Evolutionary conservation across 2,888 invertebrate species (phyloP).

Genomic region (Drosophila anomalata): DNA sequence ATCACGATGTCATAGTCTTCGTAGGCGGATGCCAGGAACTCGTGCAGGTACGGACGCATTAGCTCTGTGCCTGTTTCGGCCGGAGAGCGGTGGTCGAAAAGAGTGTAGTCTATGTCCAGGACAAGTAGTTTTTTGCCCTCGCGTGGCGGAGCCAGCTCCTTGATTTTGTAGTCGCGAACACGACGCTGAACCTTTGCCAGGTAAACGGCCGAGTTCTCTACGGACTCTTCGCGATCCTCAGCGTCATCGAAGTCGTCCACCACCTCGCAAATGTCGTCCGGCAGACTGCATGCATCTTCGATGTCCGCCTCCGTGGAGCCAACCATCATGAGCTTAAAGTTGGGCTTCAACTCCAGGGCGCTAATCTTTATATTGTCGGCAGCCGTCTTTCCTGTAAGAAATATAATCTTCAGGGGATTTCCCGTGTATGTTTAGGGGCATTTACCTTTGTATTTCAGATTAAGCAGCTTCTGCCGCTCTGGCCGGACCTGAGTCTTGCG

Average conservation of each 20-base stretch:
- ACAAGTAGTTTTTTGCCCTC: conserved; percentile 95
- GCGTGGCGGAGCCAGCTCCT: conserved; percentile 91
- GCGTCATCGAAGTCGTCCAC: conserved; percentile 96
- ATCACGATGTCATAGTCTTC: conserved; percentile 97
- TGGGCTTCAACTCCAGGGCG: conserved; percentile 91
- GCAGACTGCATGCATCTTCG: conserved; percentile 90
- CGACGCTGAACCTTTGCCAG: conserved; percentile 92
- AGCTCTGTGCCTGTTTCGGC: conserved; percentile 94
- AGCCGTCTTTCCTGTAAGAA: conserved; percentile 90
- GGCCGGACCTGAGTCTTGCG: conserved; percentile 95
- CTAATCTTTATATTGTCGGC: conserved; percentile 91
- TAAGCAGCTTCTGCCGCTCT: conserved; percentile 96
- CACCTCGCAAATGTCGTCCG: conserved; percentile 92
- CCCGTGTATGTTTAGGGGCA: not conserved
- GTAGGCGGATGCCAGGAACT: conserved; percentile 94
- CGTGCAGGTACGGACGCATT: conserved; percentile 97
- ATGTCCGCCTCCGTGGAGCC: conserved; percentile 97
- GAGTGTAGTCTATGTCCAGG: conserved; percentile 97
- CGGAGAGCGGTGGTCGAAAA: conserved; percentile 97
- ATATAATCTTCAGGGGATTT: not conserved
- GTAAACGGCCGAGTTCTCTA: conserved; percentile 86
- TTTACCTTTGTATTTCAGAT: conserved; percentile 95
- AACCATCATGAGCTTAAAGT: conserved; percentile 98
- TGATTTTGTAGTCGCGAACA: conserved; percentile 92
- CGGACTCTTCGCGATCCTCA: conserved; percentile 88